Evolutionary conservation across 2,113 vertebrate genomes (phyloP), one percentile per base, ranked within the genome.

Genomic region (Psammodynastes pulverulentus): DNA sequence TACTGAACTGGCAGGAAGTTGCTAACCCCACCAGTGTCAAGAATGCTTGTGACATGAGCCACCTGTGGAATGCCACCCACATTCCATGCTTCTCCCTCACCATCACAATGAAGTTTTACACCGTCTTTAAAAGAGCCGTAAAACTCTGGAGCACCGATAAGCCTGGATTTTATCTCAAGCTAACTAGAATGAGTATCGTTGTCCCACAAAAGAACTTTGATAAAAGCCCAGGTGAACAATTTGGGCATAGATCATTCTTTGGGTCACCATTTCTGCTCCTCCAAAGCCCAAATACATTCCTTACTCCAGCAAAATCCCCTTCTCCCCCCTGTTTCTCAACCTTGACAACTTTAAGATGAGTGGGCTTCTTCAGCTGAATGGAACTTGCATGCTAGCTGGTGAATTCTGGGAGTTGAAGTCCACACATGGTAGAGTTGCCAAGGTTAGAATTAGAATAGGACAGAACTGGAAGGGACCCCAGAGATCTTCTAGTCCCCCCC

Each of bases 121-220:
- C 58, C 72, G 3, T 88, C 67, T 93, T 93, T 91, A 86, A 89
- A 84, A 85, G 88, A 85, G 91, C 88, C 53, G 48, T 92, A 92
- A 89, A 92, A 58, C 56, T 49, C 88, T 67, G 0, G 0, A 0
- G 0, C 52, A 45, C 56, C 39, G 84, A 62, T 21, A 54, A 84
- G 34, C 43, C 90, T 87, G 51, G 89, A 86, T 94, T 94, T 91
- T 92, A 93, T 92, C 0, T 0, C 87, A 49, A 84, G 56, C 39
- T 48, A 17, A 7, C 34, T 45, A 26, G n/a, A 23, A 26, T 84
- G 43, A 72, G 79, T 39, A 58, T 5, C 2, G 13, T 86, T 92
- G 52, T 34, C 39, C 56, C 24, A 8, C 86, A 84, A 92, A 94
- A 54, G 0, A 0, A 19, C 15, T 84, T 89, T 51, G n/a, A 39